Evolutionary conservation across 1,140 invertebrate genomes (phyloP), one percentile per base, ranked within the genome.

Genomic region (Brachionus asplanchnoidis): DNA sequence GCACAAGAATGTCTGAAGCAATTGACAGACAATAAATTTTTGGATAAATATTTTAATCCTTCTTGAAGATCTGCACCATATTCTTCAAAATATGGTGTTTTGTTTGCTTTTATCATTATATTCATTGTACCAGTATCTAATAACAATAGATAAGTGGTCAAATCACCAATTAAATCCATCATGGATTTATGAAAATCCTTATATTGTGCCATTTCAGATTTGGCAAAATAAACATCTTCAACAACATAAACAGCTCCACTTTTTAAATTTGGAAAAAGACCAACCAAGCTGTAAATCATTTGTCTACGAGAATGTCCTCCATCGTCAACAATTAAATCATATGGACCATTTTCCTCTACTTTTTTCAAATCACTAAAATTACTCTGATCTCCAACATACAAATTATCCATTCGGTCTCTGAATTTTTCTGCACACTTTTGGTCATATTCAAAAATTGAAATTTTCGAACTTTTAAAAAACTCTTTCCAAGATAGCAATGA

Each of bases 381-480:
- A 53, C 23, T 53, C 50, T 78, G 23, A 26, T 78, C 42, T 50
- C 42, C 23, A 50, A 46, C n/a, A 2, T 42, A 46, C 11, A 50
- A 11, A 14, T 50, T 46, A 17, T 23, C 14, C 5, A 9, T 5
- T 75, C 44, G 12, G 23, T 42, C 14, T 14, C 11, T 26, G 12
- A 46, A 78, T 32, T 53, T 78, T 78, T 50, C 44, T 12, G 42
- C 73, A 53, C 73, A 78, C 3, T 78, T 26, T 50, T 53, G 20
- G 53, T 78, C 44, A 78, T 78, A 78, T 78, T 78, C 73, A 78
- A 78, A 32, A 53, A 78, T 28, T 14, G 42, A 50, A 3, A 78
- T 78, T 12, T 50, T 28, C 14, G 46, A 46, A 50, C n/a, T 53
- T 26, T 12, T 5, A 20, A 78, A 78, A 50, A 53, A 78, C 50